A percentile compares a stretch with the other conserved stretches of the same genome.
These are phyloP conservation scores for Novumbra hubbsi DNA, from an alignment of 2,797 vertebrate species.

Conservation along the genomic window DNA sequence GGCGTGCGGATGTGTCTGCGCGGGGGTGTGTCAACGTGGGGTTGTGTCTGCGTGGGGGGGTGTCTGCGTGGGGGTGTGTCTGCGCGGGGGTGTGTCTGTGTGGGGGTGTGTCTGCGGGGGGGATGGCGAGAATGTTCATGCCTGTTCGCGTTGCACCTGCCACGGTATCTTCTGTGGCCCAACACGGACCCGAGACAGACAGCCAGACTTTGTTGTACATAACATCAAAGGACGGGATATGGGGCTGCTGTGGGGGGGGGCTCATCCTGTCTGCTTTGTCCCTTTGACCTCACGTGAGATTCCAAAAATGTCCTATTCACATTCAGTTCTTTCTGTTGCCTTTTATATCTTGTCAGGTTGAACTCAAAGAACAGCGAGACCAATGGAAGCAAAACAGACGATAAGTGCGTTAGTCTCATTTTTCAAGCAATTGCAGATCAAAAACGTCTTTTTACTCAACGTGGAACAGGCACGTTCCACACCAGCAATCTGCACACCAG, in stretches of 20 bases:
- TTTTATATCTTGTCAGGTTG: too few relatives aligned
- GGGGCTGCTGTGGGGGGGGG: conserved; percentile 37
- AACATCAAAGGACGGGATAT: conserved; percentile 58
- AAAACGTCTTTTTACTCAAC: not conserved
- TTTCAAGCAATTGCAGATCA: not conserved
- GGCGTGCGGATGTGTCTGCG: conserved; percentile 20
- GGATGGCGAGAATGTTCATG: conserved; percentile 59
- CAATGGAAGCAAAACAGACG: too few relatives aligned
- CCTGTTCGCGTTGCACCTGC: conserved; percentile 57
- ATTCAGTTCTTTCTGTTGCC: too few relatives aligned
- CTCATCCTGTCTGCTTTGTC: conserved; percentile 22
- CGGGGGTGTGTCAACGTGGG: not conserved
- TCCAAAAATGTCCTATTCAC: not conserved
- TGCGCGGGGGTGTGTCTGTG: not conserved
- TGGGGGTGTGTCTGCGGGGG: not conserved
- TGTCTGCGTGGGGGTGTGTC: conserved; percentile 31
- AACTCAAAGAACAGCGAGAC: too few relatives aligned
- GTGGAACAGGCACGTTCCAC: too few relatives aligned
- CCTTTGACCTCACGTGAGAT: not conserved
- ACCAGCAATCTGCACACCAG: not conserved
- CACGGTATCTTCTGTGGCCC: conserved; percentile 46
- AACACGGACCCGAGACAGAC: conserved; percentile 22
- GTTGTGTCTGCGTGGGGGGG: not conserved
- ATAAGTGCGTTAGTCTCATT: too few relatives aligned
- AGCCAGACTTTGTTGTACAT: conserved; percentile 43